Evolutionary conservation across 1,140 invertebrate species (phyloP).

Genomic region (Drosophila pandora): DNA sequence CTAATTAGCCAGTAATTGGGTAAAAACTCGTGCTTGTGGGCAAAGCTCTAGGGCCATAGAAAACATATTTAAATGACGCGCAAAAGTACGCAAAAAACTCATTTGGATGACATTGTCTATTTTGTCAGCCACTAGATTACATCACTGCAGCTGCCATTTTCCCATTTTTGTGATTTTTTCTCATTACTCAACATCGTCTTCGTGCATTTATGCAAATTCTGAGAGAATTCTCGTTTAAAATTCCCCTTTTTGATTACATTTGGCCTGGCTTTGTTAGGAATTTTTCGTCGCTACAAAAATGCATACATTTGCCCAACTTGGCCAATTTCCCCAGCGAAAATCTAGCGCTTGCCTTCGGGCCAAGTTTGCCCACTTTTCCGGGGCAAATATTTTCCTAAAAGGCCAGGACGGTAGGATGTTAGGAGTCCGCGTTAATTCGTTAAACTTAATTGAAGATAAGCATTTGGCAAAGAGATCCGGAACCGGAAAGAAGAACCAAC

Average conservation of each 20-base stretch:
- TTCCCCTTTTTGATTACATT: conserved; percentile 55
- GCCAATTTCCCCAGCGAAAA: conserved; percentile 33
- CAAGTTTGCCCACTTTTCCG: conserved; percentile 8
- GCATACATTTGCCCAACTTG: conserved; percentile 41
- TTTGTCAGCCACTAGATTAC: conserved; percentile 16
- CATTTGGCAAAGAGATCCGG: conserved; percentile 11
- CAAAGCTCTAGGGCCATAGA: background rate
- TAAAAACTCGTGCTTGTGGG: conserved; percentile 20
- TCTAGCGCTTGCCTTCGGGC: conserved; percentile 17
- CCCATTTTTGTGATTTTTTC: conserved; percentile 10
- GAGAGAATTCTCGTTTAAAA: conserved; percentile 52
- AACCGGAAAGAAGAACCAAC: conserved; percentile 8
- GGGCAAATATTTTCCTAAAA: conserved; percentile 18
- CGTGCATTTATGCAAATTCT: conserved; percentile 68
- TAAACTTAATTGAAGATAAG: conserved; percentile 59
- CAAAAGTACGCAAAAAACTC: conserved; percentile 11
- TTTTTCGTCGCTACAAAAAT: conserved; percentile 32
- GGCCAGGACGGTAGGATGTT: background rate
- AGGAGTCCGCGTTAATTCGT: conserved; percentile 41
- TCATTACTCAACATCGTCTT: conserved; percentile 14
- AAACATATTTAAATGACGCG: conserved; percentile 25
- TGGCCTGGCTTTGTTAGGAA: conserved; percentile 32
- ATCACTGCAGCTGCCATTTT: conserved; percentile 18
- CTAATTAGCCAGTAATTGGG: conserved; percentile 56
- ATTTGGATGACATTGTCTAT: background rate